These are phyloP conservation scores for Arctocebus calabarensis DNA, from an alignment of 2,797 vertebrate species.

Conservation along the genomic window DNA sequence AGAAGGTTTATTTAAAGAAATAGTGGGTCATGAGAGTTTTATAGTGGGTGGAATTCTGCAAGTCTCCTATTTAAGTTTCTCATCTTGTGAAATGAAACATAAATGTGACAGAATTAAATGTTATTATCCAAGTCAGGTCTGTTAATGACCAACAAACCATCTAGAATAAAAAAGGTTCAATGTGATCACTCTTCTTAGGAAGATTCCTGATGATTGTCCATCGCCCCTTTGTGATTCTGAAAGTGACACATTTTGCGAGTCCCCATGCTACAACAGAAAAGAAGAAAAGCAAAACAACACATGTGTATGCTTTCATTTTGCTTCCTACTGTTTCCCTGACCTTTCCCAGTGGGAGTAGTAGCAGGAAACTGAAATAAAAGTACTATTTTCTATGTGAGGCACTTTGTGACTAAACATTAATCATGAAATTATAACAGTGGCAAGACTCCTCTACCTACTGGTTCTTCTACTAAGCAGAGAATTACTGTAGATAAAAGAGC, in stretches of 20 bases:
- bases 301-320: constrained; percentile 71
- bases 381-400: constrained; percentile 80
- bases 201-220: background rate
- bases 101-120: background rate
- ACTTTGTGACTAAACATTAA: constrained; percentile 82
- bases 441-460: constrained; percentile 44
- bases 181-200: background rate
- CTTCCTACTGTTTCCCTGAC: constrained; percentile 80
- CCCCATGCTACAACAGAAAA: constrained; percentile 44
- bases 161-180: background rate
- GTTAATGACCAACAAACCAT: background rate
- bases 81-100: background rate
- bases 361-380: constrained; percentile 83
- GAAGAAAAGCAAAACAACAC: constrained; percentile 55
- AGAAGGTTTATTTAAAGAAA: background rate
- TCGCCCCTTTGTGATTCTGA: constrained; percentile 64
- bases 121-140: background rate
- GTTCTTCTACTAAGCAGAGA: constrained; percentile 76
- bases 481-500: constrained; percentile 75
- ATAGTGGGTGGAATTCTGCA: background rate
- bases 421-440: constrained; percentile 76
- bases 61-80: background rate
- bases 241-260: constrained; percentile 76
- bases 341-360: constrained; percentile 77
- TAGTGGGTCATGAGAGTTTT: background rate